Percentiles rank a stretch among this genome's conserved stretches.
phyloP scores from a whole-genome alignment of 1,140 invertebrate species.

The Nasonia vitripennis region DNA sequence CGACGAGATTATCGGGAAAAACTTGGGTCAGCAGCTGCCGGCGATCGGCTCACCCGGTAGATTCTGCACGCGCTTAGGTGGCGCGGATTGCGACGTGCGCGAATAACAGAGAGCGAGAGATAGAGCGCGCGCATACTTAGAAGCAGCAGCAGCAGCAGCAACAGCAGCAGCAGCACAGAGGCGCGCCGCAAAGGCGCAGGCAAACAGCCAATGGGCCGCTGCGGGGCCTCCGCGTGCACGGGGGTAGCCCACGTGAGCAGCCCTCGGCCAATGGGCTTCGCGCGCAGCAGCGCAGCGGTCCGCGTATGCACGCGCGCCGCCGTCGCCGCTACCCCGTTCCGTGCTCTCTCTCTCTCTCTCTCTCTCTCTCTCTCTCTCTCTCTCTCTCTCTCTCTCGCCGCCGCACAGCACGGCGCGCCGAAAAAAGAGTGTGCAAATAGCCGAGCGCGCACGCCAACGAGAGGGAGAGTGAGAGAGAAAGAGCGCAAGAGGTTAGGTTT shows the following conservation, averaged over 20 bases:
- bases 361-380: conserved; percentile 19
- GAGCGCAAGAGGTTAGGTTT: conserved; percentile 50
- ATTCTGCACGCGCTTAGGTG: conserved; percentile 58
- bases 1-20: no score
- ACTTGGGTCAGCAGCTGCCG: background rate
- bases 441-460: conserved; percentile 38
- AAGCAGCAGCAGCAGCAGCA: conserved; percentile 51
- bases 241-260: conserved; percentile 65
- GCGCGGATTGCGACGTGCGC: conserved; percentile 19
- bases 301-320: background rate
- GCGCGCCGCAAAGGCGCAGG: background rate
- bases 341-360: no score
- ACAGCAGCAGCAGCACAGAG: conserved; percentile 46
- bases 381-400: background rate
- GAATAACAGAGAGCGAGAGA: conserved; percentile 27
- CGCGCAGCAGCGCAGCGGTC: background rate
- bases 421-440: conserved; percentile 56
- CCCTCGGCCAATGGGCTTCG: conserved; percentile 54
- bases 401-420: conserved; percentile 19
- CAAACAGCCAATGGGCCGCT: conserved; percentile 42
- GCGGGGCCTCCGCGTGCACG: conserved; percentile 39
- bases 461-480: conserved; percentile 45
- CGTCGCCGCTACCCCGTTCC: background rate
- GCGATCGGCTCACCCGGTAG: conserved; percentile 64
- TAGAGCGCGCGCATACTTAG: conserved; percentile 10